Base-by-base conservation (phyloP, 2,888 invertebrate genomes). In the Drosophila acutilabella region DNA sequence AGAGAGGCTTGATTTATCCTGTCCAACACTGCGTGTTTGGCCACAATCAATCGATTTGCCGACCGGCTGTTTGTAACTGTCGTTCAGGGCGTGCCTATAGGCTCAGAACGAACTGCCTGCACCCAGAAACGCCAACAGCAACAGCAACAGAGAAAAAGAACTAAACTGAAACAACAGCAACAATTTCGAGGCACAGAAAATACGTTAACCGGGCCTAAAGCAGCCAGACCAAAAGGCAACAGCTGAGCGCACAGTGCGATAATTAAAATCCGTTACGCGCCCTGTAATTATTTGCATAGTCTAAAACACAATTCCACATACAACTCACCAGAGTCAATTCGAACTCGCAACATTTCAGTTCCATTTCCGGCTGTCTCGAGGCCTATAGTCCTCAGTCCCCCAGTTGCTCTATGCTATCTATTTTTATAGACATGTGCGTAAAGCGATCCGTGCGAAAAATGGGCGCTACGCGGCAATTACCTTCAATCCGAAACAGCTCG, bases 371-470 rank as follows among this genome's bases (percentile, higher is more conserved):
- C 57, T 44, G 44, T 36, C 36, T 36, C 13, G 30, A 30, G 30
- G 7, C 13, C 13, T 36, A 13, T 13, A 36, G 11, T 13, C 13
- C 36, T 6, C 23, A 23, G 23, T 23, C 13, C 33, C 10, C 33
- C 3, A 33, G 20, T 33, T 36, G 70, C 60, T 56, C 62, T 62
- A 81, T 71, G 61, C 71, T 86, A 80, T 76, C 86, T 76, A 75
- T 82, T 81, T 83, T 79, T 81, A 88, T 83, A 74, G 84, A 79
- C 77, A 75, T 80, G 82, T 88, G 90, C 83, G 88, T 89, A 89
- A 86, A 86, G 81, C 81, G 88, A 90, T 91, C 91, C 90, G 90
- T 91, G 90, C 81, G 86, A 90, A 90, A 91, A 89, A 89, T 90
- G 82, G 90, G 90, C 90, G 89, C 89, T 88, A 77, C 91, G 84